phyloP scores from a whole-genome alignment of 2,888 invertebrate genomes.

The Netelia virgata region DNA sequence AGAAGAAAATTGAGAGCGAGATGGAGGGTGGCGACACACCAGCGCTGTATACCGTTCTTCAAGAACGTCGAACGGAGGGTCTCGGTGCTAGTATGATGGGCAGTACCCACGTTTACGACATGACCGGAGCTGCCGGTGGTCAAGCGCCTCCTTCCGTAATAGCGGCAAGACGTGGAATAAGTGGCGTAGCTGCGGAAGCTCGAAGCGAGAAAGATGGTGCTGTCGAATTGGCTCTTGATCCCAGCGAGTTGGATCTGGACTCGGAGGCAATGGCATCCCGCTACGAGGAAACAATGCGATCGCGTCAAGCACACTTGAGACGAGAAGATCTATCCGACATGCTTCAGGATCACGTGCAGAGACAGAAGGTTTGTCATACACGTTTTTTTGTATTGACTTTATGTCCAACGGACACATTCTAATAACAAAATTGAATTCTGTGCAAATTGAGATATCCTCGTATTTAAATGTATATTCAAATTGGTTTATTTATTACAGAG shows the following conservation, averaged over 20 bases:
- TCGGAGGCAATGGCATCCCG: conserved; percentile 98
- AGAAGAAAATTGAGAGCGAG: conserved; percentile 97
- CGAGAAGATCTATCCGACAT: conserved; percentile 99
- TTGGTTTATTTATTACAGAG: conserved; percentile 88
- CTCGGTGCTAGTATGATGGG: conserved; percentile 98
- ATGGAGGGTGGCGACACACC: conserved; percentile 98
- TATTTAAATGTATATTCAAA: neutral
- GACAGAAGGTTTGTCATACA: conserved; percentile 91
- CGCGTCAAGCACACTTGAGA: conserved; percentile 94
- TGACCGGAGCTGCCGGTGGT: conserved; percentile 89
- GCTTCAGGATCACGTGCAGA: conserved; percentile 98
- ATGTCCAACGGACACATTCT: neutral
- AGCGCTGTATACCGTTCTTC: conserved; percentile 96
- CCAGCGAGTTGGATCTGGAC: conserved; percentile 98
- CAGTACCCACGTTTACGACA: conserved; percentile 98
- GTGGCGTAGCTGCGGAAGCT: conserved; percentile 81
- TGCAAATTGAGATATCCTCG: neutral
- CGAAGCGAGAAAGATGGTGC: conserved; percentile 87
- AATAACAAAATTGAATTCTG: too few relatives aligned
- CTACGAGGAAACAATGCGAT: conserved; percentile 98
- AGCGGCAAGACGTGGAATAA: conserved; percentile 82
- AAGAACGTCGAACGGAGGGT: conserved; percentile 96
- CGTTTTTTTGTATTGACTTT: conserved; percentile 7
- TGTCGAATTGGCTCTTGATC: conserved; percentile 98
- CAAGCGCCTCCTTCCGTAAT: conserved; percentile 87